Base-by-base conservation (phyloP, 92 coral and sea anemone species). In the Zoanthus solanderi region DNA sequence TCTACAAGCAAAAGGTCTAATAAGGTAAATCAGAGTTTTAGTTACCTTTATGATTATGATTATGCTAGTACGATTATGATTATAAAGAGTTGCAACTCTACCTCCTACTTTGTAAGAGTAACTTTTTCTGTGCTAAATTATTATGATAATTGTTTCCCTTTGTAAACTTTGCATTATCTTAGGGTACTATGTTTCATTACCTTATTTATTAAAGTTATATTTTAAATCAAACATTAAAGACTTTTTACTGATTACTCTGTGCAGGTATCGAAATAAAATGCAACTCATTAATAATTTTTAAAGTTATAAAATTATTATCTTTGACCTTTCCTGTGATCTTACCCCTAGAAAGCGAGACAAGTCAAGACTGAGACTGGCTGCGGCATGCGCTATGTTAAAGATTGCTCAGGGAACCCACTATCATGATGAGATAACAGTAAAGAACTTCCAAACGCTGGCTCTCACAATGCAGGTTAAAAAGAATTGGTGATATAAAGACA, bases 281-380 rank as follows among this genome's bases (percentile, higher is more conserved):
- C 5, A 50, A 7, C 56, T 7, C 9, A 0, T 7, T 50, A 1
- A 50, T 50, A 7, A 7, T 50, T 7, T 0, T 50, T 2, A 7
- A 7, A 50, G 56, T 50, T 50, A 50, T 50, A 11, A 50, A 1
- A 11, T 50, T 50, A 3, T 7, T 7, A 7, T 50, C 10, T 50
- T 11, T 50, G 9, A 50, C 56, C 56, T 50, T 50, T 11, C 10
- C 9, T 63, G 31, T 17, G 30, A 78, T 28, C 7, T 60, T 52
- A 47, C 50, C 37, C 57, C 6, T 60, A 97, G 99, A 45, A 72
- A 95, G 42, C 92, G 91, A 76, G 98, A 97, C 81, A 92, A 92
- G 91, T 97, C 98, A 76, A 92, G 98, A 37, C 93, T 97, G n/a
- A 92, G 97, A 52, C 89, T 97, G 60, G 95, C 95, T 63, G 98